Base-by-base conservation (phyloP, 1,140 invertebrate species). In the Mycetomoellerius zeteki region DNA sequence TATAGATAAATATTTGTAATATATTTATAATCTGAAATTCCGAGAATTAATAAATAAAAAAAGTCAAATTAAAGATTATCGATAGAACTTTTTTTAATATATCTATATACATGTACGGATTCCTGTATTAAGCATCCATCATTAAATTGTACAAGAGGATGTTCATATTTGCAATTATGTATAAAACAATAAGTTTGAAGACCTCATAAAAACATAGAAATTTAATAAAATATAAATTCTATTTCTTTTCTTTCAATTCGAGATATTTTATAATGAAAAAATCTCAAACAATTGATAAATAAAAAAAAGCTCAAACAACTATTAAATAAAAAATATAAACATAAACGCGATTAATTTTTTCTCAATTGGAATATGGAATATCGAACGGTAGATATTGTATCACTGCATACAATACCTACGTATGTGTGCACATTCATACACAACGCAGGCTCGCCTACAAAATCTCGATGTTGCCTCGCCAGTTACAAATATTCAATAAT, bases 401-500 rank as follows among this genome's bases (percentile, higher is more conserved):
- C 50, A 27, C 14, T 65, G 56, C 0, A 60, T 43, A 7, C n/a
- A 64, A n/a, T 52, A 43, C 10, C 37, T 43, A 43, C 37, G 37
- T 43, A 50, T 27, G 14, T 30, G n/a, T 6, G 21, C 37, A 47
- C 37, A 14, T 12, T 0, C 27, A n/a, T 67, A 73, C 7, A 19
- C 4, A 19, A 30, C 14, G 33, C 64, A 27, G 30, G 30, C 12
- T 24, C 14, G 14, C 24, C 47, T 82, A 4, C n/a, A 16, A 81
- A 81, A 81, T 81, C 21, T 84, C 80, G 80, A 69, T 50, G 43
- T 60, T 60, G 24, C 67, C 24, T 21, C 24, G 80, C 43, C 37
- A 54, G 47, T 84, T 75, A 71, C 78, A 81, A 81, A 71, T 71
- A 81, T 71, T 81, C 78, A 73, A 84, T 84, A 84, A 84, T 50